These are phyloP conservation scores for Remorina albescens DNA, from an alignment of 2,797 vertebrate genomes.

Conservation along the genomic window DNA sequence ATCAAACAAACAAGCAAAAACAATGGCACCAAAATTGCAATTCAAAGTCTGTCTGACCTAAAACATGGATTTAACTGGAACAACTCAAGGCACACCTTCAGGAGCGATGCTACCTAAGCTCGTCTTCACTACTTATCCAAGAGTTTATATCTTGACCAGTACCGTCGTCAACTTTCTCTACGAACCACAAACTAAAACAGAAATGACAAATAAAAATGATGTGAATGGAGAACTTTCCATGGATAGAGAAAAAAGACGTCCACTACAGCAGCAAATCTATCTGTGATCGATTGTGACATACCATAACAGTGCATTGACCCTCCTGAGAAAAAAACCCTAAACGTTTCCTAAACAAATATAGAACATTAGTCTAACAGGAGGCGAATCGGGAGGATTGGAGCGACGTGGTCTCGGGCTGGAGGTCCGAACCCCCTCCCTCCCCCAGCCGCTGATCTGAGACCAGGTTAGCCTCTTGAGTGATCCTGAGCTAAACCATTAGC, in stretches of 20 bases:
- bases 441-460: constrained; percentile 68
- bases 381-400: constrained; percentile 74
- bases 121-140: constrained; percentile 82
- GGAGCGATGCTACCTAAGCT: constrained; percentile 84
- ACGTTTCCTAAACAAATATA: constrained; percentile 76
- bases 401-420: constrained; percentile 60
- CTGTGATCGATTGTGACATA: constrained; percentile 91
- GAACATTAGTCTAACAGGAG: constrained; percentile 83
- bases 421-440: constrained; percentile 33
- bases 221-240: constrained; percentile 82
- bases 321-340: constrained; percentile 87
- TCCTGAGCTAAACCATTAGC: constrained; percentile 69
- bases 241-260: constrained; percentile 81
- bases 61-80: constrained; percentile 77
- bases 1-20: constrained; percentile 36
- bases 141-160: constrained; percentile 83
- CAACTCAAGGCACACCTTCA: constrained; percentile 93
- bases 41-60: constrained; percentile 72
- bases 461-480: constrained; percentile 60
- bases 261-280: constrained; percentile 95
- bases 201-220: constrained; percentile 15
- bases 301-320: constrained; percentile 95
- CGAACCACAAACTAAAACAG: constrained; percentile 45
- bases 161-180: constrained; percentile 75
- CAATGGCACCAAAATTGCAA: constrained; percentile 75